Conservation (phyloP, 2,888 invertebrate species). For the Chymomyza amoena region DNA sequence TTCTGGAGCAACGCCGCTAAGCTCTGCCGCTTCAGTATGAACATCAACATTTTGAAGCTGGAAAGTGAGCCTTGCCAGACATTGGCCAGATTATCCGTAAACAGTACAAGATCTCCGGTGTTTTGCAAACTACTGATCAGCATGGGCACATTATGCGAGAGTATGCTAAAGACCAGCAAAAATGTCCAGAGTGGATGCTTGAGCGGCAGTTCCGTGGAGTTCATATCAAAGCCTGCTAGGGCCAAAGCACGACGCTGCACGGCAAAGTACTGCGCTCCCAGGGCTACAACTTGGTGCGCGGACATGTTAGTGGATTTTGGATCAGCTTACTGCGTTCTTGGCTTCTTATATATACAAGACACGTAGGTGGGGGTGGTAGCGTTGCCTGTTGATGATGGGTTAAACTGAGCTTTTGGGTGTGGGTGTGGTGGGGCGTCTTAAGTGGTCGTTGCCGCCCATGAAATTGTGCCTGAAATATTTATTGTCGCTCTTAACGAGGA, state of each 20-base stretch:
- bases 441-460: conserved; percentile 57
- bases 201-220: conserved; percentile 2
- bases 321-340: not conserved
- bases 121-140: conserved; percentile 24
- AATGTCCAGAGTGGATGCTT: conserved; percentile 30
- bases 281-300: not conserved
- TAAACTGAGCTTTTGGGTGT: not conserved
- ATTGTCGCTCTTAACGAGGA: conserved; percentile 54
- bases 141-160: conserved; percentile 35
- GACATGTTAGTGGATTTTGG: conserved; percentile 6
- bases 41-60: conserved; percentile 33
- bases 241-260: conserved; percentile 34
- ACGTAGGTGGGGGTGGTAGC: not conserved
- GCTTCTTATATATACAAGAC: conserved; percentile 4
- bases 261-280: conserved; percentile 38
- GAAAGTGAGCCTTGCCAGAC: conserved; percentile 27
- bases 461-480: conserved; percentile 70
- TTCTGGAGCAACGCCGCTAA: conserved; percentile 27
- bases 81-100: conserved; percentile 34
- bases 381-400: not conserved
- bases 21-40: conserved; percentile 24
- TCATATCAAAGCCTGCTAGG: conserved; percentile 33
- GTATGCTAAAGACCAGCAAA: conserved; percentile 11
- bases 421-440: conserved; percentile 19
- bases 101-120: conserved; percentile 21